Conservation (phyloP, 2,888 invertebrate genomes). For the Macaria liturata region DNA sequence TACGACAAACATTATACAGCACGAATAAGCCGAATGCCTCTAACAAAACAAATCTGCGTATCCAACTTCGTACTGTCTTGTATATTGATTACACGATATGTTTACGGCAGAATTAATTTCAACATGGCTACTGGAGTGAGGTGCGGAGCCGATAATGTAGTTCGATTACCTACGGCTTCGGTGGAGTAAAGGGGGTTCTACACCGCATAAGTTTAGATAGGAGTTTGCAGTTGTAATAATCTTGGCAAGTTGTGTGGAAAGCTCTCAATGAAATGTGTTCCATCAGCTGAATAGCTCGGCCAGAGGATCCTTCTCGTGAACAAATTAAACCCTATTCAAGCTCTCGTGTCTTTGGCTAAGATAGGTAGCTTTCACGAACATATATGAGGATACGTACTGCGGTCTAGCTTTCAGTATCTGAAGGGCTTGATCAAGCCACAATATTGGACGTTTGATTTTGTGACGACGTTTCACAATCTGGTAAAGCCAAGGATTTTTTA, state of each 20-base stretch:
- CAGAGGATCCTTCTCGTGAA: conserved; percentile 38
- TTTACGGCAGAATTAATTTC: conserved; percentile 34
- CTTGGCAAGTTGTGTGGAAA: conserved; percentile 44
- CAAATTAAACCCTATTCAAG: conserved; percentile 58
- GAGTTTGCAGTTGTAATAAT: conserved; percentile 40
- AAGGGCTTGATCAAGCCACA: no score
- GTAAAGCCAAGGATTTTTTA: no score
- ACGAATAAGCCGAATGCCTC: conserved; percentile 55
- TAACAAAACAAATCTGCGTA: conserved; percentile 55
- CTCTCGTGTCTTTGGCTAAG: conserved; percentile 37
- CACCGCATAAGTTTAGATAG: conserved; percentile 41
- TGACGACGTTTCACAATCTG: no score
- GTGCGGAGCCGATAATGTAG: conserved; percentile 28
- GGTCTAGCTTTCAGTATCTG: no score
- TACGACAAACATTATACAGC: conserved; percentile 61
- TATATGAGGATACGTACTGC: no score
- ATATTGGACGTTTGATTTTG: no score
- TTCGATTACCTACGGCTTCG: conserved; percentile 28
- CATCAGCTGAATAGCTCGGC: conserved; percentile 46
- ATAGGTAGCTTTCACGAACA: conserved; percentile 12
- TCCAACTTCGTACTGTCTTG: conserved; percentile 19
- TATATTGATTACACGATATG: conserved; percentile 30
- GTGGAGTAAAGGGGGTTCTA: conserved; percentile 38
- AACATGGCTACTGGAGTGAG: conserved; percentile 16
- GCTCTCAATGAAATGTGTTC: conserved; percentile 46